Evolutionary conservation across 2,888 invertebrate genomes (phyloP), one percentile per base, ranked within the genome.

Genomic region (Torymus aiolomorphi): DNA sequence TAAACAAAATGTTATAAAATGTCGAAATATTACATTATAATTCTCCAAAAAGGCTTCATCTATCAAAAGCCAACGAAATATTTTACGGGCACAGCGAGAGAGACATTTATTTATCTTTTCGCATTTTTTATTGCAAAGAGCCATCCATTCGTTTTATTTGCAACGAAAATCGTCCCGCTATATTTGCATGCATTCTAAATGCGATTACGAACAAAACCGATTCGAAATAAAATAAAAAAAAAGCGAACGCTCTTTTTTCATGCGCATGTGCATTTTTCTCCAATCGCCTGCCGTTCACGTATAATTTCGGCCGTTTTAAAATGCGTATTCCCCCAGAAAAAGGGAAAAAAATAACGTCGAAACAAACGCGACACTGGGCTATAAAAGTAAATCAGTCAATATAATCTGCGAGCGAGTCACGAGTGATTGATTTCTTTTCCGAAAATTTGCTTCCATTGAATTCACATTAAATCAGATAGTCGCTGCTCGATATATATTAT

Each of bases 381-480:
- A 63, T 70, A 71, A 71, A 69, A 77, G 69, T 77, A 77, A 77
- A 72, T 77, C 71, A 72, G 71, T 72, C 72, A 65, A 54, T 77
- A 72, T 71, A 59, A 66, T 74, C 65, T 24, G 69, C 62, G 10
- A 10, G 61, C 11, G 72, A 16, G 42, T n/a, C 18, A 61, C 24
- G 24, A 14, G n/a, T 78, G 74, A 78, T 74, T 67, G 67, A 76
- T 76, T 72, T 72, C 70, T 75, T 75, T 71, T 49, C 24, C 62
- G 59, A 76, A 80, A 80, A 71, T 80, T 76, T 76, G 65, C 72
- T 80, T 61, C 66, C 71, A 76, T 76, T 76, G 71, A 72, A 80
- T 76, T 80, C 72, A 63, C 72, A 80, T 80, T 62, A 76, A 80
- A 80, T 80, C 76, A 80, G 72, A 75, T 70, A 74, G 20, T 1